Evolutionary conservation across 1,140 invertebrate genomes (phyloP).

Genomic region (Reticulitermes speratus): DNA sequence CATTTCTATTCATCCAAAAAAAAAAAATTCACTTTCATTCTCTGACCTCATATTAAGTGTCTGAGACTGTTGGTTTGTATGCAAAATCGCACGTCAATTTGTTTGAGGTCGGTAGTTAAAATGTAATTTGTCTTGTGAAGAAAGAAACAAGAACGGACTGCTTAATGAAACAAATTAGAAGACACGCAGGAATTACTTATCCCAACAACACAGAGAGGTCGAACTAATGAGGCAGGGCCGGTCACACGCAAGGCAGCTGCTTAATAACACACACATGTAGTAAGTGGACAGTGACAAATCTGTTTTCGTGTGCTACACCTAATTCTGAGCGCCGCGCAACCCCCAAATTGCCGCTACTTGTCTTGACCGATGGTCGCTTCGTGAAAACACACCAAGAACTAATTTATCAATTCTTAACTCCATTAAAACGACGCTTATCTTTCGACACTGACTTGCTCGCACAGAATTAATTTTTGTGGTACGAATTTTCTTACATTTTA

Average conservation of each 20-base stretch:
- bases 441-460: background rate
- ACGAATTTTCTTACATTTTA: background rate
- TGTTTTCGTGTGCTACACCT: constrained; percentile 24
- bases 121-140: constrained; percentile 14
- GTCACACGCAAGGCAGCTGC: background rate
- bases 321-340: no score
- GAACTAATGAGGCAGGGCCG: background rate
- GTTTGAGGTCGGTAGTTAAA: background rate
- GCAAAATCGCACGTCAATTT: background rate
- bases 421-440: background rate
- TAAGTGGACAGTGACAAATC: constrained; percentile 35
- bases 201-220: background rate
- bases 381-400: background rate
- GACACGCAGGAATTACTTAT: background rate
- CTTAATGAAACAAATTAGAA: constrained; percentile 22
- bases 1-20: no score
- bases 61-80: background rate
- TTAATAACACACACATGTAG: background rate
- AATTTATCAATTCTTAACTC: background rate
- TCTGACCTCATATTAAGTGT: no score
- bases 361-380: constrained; percentile 8
- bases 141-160: constrained; percentile 19
- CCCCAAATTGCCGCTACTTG: background rate
- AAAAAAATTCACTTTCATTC: no score
- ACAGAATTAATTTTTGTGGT: background rate